Conservation (phyloP, 2,113 vertebrate species). For the Peromyscus leucopus region DNA sequence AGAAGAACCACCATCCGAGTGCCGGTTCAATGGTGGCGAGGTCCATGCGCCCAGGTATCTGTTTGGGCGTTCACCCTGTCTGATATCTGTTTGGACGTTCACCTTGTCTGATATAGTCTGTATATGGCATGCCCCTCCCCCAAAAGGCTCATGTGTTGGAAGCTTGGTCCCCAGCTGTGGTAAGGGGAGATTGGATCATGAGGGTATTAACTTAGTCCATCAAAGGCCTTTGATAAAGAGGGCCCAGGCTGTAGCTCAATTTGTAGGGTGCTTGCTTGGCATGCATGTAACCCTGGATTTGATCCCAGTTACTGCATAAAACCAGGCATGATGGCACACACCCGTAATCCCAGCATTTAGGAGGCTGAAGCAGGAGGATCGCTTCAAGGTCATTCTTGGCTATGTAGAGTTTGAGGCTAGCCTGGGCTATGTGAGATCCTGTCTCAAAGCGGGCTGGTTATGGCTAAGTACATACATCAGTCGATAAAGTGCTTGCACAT, state of each 20-base stretch:
- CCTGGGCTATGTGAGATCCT: not conserved
- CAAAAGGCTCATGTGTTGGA: not conserved
- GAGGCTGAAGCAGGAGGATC: not conserved
- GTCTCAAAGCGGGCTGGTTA: not conserved
- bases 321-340: not conserved
- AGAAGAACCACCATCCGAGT: not conserved
- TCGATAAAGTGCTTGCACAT: not conserved
- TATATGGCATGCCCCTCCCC: not conserved
- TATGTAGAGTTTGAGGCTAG: not conserved
- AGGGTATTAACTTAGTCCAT: not conserved
- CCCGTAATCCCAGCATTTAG: not conserved
- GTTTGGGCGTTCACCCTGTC: not conserved
- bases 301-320: not conserved
- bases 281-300: not conserved
- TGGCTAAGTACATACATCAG: not conserved
- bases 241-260: not conserved
- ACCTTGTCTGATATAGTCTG: not conserved
- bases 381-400: not conserved
- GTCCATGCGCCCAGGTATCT: not conserved
- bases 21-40: not conserved
- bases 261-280: not conserved
- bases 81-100: not conserved
- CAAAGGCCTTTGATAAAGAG: not conserved
- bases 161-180: not conserved
- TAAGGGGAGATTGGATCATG: not conserved